Evolutionary conservation across 2,888 invertebrate species (phyloP), one percentile per base, ranked within the genome.

Genomic region (Plagodis dolabraria): DNA sequence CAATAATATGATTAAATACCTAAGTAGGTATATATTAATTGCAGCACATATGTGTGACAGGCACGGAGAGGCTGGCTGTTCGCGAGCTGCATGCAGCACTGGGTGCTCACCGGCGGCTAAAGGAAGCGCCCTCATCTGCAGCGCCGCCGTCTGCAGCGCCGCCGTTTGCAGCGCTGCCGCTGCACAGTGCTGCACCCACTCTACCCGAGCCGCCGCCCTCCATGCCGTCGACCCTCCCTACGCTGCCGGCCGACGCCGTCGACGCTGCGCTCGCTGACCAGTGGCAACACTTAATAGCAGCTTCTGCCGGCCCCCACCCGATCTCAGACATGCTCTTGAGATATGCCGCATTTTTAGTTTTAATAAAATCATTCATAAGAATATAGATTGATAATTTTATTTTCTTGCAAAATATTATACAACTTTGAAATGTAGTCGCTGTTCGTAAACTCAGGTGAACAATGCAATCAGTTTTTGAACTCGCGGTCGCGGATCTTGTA

Each of bases 21-120:
- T n/a, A n/a, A n/a, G n/a, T n/a, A n/a, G n/a, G n/a, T n/a, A n/a
- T 22, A 4, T 22, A 22, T 22, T 2, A 22, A 22, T 22, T 2
- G 22, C 4, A 4, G 22, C 22, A 22, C 22, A 4, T 22, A 2
- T 22, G 22, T 22, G 22, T 22, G 22, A 22, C 57, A 8, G 53
- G 63, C 7, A 63, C 72, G 7, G 59, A 64, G 33, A 83, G 74
- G 54, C 75, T 79, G 8, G 90, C 90, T 0, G 86, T 86, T 66
- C 82, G 87, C 5, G 86, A 87, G 71, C 73, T 90, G 62, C 73
- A 74, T 43, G 88, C 84, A 2, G 61, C 79, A 34, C 71, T 88
- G 56, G 74, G 77, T 2, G 76, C 72, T n/a, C 79, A 74, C 46
- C 80, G 80, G 5, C 77, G 75, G 45, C 82, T 85, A 38, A 80